Percentiles rank a stretch among this genome's conserved stretches.
Evolutionary conservation across 2,113 vertebrate species (phyloP).

Genomic region (Mandrillus leucophaeus): DNA sequence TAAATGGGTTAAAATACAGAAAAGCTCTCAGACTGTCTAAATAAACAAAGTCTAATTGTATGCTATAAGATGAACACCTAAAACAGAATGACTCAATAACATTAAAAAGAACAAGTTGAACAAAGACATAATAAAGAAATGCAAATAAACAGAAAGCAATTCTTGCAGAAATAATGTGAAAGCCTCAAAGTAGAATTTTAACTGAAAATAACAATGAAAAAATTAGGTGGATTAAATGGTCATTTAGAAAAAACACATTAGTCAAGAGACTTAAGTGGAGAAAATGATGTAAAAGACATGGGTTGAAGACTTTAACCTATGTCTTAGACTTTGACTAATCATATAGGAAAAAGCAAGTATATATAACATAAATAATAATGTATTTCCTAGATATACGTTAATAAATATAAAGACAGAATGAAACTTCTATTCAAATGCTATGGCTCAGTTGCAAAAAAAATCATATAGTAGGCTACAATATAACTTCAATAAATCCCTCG

Average conservation of each 20-base stretch:
- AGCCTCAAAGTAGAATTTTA: conserved; percentile 26
- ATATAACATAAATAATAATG: background rate
- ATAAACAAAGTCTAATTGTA: conserved; percentile 46
- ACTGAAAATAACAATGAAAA: background rate
- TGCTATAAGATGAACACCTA: conserved; percentile 37
- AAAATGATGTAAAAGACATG: background rate
- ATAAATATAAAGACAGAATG: background rate
- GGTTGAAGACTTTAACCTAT: background rate
- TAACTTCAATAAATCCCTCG: background rate
- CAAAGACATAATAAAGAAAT: conserved; percentile 51
- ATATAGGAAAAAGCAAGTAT: background rate
- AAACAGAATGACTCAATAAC: conserved; percentile 44
- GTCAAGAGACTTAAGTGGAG: background rate
- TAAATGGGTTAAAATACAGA: conserved; percentile 61
- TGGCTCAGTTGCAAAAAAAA: background rate
- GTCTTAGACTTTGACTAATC: background rate
- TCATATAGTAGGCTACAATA: background rate
- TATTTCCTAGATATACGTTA: background rate
- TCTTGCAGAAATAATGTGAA: conserved; percentile 17
- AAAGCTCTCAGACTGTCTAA: conserved; percentile 45
- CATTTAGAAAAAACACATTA: background rate
- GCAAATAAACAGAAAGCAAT: conserved; percentile 39
- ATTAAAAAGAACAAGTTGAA: conserved; percentile 49
- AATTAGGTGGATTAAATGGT: background rate
- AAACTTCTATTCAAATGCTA: conserved; percentile 3